Conservation (phyloP, 2,888 invertebrate species). For the Pteria penguin region DNA sequence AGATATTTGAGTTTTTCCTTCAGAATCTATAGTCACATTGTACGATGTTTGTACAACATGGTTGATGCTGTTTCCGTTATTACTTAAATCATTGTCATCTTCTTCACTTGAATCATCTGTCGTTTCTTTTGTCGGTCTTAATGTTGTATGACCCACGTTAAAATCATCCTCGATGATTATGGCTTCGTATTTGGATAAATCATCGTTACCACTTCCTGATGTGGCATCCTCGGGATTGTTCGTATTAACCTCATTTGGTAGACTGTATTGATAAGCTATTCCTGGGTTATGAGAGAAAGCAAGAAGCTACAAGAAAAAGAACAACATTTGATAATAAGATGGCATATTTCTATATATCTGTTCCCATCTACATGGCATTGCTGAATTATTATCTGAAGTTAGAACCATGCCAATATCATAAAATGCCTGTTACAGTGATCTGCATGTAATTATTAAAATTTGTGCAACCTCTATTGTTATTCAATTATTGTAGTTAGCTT, state of each 20-base stretch:
- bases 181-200: slow-evolving; percentile 8
- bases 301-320: slow-evolving; percentile 3
- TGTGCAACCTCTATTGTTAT: no score
- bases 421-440: no score
- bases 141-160: background rate
- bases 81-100: background rate
- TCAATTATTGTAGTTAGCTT: no score
- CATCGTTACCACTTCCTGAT: background rate
- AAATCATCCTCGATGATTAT: slow-evolving; percentile 27
- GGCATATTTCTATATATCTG: background rate
- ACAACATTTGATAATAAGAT: background rate
- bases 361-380: no score
- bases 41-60: background rate
- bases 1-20: background rate
- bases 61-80: background rate
- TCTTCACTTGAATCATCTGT: background rate
- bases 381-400: no score
- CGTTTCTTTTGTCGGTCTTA: background rate
- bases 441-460: no score
- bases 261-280: slow-evolving; percentile 25
- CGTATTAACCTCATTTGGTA: slow-evolving; percentile 6
- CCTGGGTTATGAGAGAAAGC: slow-evolving; percentile 27
- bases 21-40: background rate
- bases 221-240: background rate
- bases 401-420: no score